These are phyloP conservation scores for Microchirus variegatus DNA, from an alignment of 2,797 vertebrate genomes.

Conservation along the genomic window DNA sequence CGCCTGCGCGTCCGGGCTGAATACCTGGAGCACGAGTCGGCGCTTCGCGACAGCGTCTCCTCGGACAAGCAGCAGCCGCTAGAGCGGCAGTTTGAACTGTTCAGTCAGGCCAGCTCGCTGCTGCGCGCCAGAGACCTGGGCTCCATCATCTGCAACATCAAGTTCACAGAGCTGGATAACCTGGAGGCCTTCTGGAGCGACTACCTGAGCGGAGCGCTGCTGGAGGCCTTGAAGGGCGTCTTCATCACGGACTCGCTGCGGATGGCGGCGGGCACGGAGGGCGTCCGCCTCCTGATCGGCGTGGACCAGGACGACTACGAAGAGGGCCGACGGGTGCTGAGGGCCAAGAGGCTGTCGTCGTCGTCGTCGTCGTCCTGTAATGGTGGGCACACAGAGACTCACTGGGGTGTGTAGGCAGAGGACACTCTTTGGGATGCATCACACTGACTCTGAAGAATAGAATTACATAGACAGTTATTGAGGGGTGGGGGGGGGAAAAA, in stretches of 20 bases:
- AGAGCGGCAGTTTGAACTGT: constrained; percentile 91
- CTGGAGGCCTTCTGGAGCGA: constrained; percentile 93
- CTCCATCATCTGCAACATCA: constrained; percentile 92
- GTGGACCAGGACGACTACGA: constrained; percentile 95
- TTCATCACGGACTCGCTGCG: constrained; percentile 92
- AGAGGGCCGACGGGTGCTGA: constrained; percentile 83
- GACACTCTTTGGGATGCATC: constrained; percentile 18
- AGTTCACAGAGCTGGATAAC: constrained; percentile 92
- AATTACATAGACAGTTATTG: neutral
- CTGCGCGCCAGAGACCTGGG: constrained; percentile 90
- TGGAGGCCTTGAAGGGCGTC: constrained; percentile 91
- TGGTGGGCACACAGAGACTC: constrained; percentile 28
- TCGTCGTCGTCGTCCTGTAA: constrained; percentile 19
- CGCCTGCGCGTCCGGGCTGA: constrained; percentile 90
- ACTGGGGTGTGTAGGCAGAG: constrained; percentile 27
- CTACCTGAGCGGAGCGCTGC: constrained; percentile 91
- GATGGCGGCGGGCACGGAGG: constrained; percentile 88
- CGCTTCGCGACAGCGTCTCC: constrained; percentile 85
- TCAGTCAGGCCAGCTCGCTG: constrained; percentile 86
- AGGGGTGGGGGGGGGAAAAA: neutral
- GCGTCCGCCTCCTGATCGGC: constrained; percentile 89
- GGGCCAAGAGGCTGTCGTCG: constrained; percentile 41
- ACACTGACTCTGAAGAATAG: neutral
- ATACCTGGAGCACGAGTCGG: constrained; percentile 89
- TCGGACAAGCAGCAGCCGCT: constrained; percentile 88